A percentile compares a stretch with the other conserved stretches of the same genome.
Conservation (phyloP, 1,140 invertebrate genomes). For the Drosophila bocqueti region DNA sequence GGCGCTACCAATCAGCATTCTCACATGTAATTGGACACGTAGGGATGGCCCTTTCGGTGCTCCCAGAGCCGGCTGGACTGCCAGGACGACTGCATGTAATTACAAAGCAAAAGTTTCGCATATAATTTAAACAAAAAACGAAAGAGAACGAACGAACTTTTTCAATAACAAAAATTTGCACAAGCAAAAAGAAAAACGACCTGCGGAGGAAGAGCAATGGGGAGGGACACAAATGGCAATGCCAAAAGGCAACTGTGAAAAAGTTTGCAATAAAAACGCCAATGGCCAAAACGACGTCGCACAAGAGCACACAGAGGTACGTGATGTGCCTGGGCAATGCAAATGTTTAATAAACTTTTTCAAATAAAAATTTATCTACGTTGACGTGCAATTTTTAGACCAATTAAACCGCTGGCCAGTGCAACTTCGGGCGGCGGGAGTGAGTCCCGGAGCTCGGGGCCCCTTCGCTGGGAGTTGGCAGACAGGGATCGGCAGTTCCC, state of each 20-base stretch:
- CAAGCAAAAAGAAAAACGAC: conserved; percentile 26
- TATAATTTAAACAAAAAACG: conserved; percentile 72
- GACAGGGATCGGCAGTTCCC: conserved; percentile 11
- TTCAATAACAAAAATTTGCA: conserved; percentile 77
- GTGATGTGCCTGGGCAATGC: conserved; percentile 69
- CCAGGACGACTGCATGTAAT: conserved; percentile 65
- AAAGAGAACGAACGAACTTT: conserved; percentile 55
- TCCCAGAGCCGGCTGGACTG: background rate
- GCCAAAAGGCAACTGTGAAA: conserved; percentile 68
- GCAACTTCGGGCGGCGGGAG: background rate
- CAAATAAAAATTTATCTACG: conserved; percentile 82
- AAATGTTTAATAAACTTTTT: conserved; percentile 84
- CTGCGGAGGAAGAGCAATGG: conserved; percentile 17
- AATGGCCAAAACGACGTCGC: conserved; percentile 67
- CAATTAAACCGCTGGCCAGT: conserved; percentile 67
- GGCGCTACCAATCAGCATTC: conserved; percentile 31
- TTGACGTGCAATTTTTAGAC: conserved; percentile 82
- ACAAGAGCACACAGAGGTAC: conserved; percentile 49
- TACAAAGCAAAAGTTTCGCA: conserved; percentile 78
- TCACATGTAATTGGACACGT: conserved; percentile 42
- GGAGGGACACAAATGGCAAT: conserved; percentile 50
- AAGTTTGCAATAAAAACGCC: conserved; percentile 78
- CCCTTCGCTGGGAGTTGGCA: background rate
- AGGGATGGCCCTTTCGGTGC: conserved; percentile 21
- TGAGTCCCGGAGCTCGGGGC: background rate